These are phyloP conservation scores for Dascyllus trimaculatus DNA, from an alignment of 2,113 vertebrate species.

Conservation along the genomic window DNA sequence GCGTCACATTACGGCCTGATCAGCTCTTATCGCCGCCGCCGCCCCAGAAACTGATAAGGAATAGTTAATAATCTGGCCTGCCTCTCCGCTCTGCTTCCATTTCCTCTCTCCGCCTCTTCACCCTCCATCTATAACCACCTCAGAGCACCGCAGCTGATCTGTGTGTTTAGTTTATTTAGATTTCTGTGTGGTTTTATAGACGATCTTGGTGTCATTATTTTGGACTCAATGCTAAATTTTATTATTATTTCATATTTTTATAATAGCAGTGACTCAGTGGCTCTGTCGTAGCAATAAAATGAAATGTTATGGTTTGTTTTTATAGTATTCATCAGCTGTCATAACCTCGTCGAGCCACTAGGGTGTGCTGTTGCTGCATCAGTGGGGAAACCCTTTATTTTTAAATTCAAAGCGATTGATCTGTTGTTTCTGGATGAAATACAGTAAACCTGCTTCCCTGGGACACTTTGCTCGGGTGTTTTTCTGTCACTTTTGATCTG, in stretches of 20 bases:
- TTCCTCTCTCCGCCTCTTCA: constrained; percentile 18
- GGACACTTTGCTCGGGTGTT: neutral
- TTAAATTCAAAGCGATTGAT: neutral
- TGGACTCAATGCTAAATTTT: neutral
- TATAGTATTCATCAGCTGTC: neutral
- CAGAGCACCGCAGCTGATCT: neutral
- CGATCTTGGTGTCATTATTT: neutral
- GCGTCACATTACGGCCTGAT: constrained; percentile 37
- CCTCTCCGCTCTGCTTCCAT: constrained; percentile 23
- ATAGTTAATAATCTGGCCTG: constrained; percentile 37
- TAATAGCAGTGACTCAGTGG: neutral
- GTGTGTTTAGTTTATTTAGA: neutral
- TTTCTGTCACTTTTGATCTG: neutral
- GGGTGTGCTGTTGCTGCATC: constrained; percentile 43
- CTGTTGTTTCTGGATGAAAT: constrained; percentile 15
- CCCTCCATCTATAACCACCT: constrained; percentile 8
- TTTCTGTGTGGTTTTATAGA: neutral
- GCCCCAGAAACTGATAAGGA: constrained; percentile 39
- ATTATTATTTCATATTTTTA: neutral
- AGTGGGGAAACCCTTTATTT: neutral
- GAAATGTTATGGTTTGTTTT: neutral
- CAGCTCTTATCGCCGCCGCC: constrained; percentile 50
- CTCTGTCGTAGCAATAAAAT: neutral
- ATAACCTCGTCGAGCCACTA: constrained; percentile 34
- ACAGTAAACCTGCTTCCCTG: neutral